Conservation (phyloP, 2,888 invertebrate species). For the Cantharis flavilabris region DNA sequence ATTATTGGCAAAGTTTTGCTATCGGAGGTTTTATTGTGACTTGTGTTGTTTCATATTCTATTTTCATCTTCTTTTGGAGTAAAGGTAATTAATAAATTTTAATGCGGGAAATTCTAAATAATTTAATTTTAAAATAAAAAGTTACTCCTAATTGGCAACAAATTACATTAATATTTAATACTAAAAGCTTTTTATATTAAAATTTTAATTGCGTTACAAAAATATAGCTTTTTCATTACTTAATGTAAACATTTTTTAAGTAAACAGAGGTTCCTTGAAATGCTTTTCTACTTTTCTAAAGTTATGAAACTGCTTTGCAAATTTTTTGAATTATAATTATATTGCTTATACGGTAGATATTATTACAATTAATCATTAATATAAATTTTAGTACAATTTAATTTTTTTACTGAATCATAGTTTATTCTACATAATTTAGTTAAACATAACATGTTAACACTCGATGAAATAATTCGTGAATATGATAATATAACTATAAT, state of each 20-base stretch:
- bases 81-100: constrained; percentile 3
- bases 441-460: too few species aligned
- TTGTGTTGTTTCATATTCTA: constrained; percentile 2
- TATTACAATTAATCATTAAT: too few species aligned
- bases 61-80: constrained; percentile 11
- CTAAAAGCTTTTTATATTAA: neutral
- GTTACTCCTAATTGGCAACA: neutral
- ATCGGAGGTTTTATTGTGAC: constrained; percentile 8
- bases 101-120: neutral
- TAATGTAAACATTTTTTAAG: neutral
- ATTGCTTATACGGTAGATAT: too few species aligned
- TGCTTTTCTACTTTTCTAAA: neutral
- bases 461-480: too few species aligned
- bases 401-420: too few species aligned
- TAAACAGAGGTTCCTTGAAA: neutral
- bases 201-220: neutral
- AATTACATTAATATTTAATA: neutral
- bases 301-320: too few species aligned
- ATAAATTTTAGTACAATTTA: too few species aligned
- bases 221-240: neutral
- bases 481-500: too few species aligned
- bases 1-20: constrained; percentile 8
- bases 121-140: neutral
- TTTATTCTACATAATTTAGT: too few species aligned
- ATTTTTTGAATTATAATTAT: too few species aligned